Evolutionary conservation across 2,888 invertebrate genomes (phyloP), one percentile per base, ranked within the genome.

Genomic region (Eupithecia insigniata): DNA sequence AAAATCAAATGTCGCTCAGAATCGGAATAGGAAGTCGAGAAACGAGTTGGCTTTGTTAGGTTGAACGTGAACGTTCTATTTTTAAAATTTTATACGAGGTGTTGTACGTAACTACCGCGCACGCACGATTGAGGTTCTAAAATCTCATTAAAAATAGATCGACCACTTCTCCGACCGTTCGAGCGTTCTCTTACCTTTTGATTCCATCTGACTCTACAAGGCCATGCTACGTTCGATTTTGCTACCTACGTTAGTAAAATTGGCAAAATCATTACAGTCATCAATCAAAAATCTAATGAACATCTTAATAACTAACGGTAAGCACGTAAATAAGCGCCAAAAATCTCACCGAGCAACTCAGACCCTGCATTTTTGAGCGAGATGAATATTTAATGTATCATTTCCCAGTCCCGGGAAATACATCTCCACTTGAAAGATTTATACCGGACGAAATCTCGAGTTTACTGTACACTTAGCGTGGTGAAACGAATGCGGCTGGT

Each of bases 351-450:
- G 80, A 87, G 86, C 85, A 89, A 90, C 91, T 89, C 89, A 88
- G 90, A 88, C 87, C 88, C 86, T 90, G 91, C 90, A 91, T 91
- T 90, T 90, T 86, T 87, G 86, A 89, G 88, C 80, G 85, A 78
- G 73, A 88, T 92, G 90, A 93, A 93, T 93, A 92, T 91, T 92
- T 92, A 87, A 93, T 89, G 87, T 91, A 92, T 90, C 91, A 92
- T 91, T 90, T 92, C 90, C 89, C 85, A 90, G 90, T 88, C 86
- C 77, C 85, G 83, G 85, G 82, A 83, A 89, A 92, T 93, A 91
- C 91, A 91, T 91, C 89, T 90, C 84, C 86, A 87, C 88, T 89
- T 86, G 90, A 91, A 91, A 91, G 92, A 93, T 93, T 92, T 93
- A 92, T 92, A 87, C 88, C 90, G 87, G 84, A 81, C 81, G 83